These are phyloP conservation scores for Conopomorpha cramerella DNA, from an alignment of 1,140 invertebrate genomes.

Conservation along the genomic window DNA sequence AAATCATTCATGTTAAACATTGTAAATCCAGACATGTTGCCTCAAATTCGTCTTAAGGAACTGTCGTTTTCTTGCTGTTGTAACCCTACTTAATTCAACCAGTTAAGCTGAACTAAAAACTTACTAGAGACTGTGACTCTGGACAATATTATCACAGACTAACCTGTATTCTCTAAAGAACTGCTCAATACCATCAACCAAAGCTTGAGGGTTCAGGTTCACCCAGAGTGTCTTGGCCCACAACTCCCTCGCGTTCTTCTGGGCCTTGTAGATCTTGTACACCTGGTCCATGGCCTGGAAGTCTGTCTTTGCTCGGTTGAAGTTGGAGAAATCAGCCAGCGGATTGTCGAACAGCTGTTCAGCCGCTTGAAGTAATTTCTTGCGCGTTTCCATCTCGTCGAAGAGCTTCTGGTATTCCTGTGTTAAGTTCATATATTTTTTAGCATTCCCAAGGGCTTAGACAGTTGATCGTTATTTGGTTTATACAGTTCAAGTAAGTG, in stretches of 20 bases:
- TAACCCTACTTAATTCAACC: too few species aligned
- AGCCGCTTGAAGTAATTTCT: conserved; percentile 72
- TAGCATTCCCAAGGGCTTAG: too few species aligned
- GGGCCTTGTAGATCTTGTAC: conserved; percentile 78
- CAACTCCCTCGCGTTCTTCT: conserved; percentile 73
- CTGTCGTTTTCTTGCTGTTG: too few species aligned
- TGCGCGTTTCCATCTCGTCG: conserved; percentile 67
- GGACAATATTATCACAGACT: too few species aligned
- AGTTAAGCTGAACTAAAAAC: too few species aligned
- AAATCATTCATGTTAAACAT: too few species aligned
- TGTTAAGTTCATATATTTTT: too few species aligned
- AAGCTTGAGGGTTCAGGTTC: conserved; percentile 79
- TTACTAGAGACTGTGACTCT: too few species aligned
- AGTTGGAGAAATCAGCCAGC: conserved; percentile 79
- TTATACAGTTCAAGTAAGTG: too few species aligned
- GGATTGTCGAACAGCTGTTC: conserved; percentile 86
- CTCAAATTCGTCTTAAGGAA: too few species aligned
- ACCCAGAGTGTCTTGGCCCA: conserved; percentile 89
- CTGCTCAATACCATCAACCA: conserved; percentile 85
- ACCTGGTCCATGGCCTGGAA: conserved; percentile 74
- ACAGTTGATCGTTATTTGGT: too few species aligned
- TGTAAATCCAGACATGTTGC: too few species aligned
- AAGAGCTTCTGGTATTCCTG: conserved; percentile 73
- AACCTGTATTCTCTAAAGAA: conserved; percentile 79
- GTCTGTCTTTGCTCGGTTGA: conserved; percentile 72